Evolutionary conservation across 2,113 vertebrate genomes (phyloP).

Genomic region (Proterorhinus semilunaris): DNA sequence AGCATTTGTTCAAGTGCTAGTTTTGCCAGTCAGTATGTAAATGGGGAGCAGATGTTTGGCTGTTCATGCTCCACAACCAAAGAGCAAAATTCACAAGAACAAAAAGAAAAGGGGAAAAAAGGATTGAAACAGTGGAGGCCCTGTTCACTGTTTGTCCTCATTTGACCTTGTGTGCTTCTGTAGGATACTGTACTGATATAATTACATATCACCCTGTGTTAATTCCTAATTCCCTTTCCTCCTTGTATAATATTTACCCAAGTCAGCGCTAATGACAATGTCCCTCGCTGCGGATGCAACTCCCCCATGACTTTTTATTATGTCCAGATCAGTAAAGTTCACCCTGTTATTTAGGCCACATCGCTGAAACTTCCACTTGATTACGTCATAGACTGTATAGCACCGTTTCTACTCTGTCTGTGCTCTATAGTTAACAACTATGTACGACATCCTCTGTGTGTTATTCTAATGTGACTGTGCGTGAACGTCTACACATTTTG

Average conservation of each 20-base stretch:
- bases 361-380: slow-evolving; percentile 25
- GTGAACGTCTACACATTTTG: slow-evolving; percentile 30
- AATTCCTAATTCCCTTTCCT: slow-evolving; percentile 43
- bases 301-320: slow-evolving; percentile 16
- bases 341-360: slow-evolving; percentile 52
- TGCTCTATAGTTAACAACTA: slow-evolving; percentile 22
- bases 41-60: too few relatives aligned
- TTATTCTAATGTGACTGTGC: slow-evolving; percentile 41
- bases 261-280: slow-evolving; percentile 58
- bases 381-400: slow-evolving; percentile 38
- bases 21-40: too few relatives aligned
- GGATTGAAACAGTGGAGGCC: not conserved
- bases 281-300: slow-evolving; percentile 27
- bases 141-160: slow-evolving; percentile 15
- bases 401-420: slow-evolving; percentile 33
- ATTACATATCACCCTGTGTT: slow-evolving; percentile 46
- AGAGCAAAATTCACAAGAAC: too few relatives aligned
- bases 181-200: slow-evolving; percentile 27
- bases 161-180: slow-evolving; percentile 36
- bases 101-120: not conserved
- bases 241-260: slow-evolving; percentile 60
- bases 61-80: too few relatives aligned
- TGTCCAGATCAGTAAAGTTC: slow-evolving; percentile 18
- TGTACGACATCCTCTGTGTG: slow-evolving; percentile 44
- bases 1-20: too few relatives aligned